A percentile compares a stretch with the other conserved stretches of the same genome.
These are phyloP conservation scores for Odocoileus virginianus DNA, from an alignment of 2,113 vertebrate species.

Conservation along the genomic window DNA sequence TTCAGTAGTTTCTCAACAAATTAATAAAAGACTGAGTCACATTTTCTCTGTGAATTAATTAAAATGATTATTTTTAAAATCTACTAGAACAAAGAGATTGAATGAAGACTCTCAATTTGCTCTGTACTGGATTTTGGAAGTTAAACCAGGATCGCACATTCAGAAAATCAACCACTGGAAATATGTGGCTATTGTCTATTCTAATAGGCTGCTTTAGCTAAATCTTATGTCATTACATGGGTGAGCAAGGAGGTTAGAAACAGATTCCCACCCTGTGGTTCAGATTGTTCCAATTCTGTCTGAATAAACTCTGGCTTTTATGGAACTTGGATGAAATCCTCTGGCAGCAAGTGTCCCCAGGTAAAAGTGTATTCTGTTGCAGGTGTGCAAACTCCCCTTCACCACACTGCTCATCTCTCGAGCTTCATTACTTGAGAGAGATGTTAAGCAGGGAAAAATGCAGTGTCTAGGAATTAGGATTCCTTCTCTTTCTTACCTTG, in stretches of 20 bases:
- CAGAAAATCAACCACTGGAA: too few relatives aligned
- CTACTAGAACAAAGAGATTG: constrained; percentile 41
- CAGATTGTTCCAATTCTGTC: too few relatives aligned
- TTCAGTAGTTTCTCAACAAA: constrained; percentile 46
- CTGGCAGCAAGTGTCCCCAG: constrained; percentile 48
- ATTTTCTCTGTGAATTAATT: constrained; percentile 69
- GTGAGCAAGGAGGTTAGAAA: too few relatives aligned
- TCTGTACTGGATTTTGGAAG: constrained; percentile 73
- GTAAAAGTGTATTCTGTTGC: neutral
- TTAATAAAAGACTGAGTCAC: constrained; percentile 40
- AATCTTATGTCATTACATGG: too few relatives aligned
- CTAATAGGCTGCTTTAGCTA: too few relatives aligned
- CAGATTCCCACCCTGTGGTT: constrained; percentile 36
- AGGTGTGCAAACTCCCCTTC: constrained; percentile 5
- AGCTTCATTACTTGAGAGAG: too few relatives aligned
- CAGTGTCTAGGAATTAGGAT: too few relatives aligned
- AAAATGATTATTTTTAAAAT: constrained; percentile 64
- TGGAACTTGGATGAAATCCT: constrained; percentile 60
- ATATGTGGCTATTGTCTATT: too few relatives aligned
- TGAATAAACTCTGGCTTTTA: constrained; percentile 28
- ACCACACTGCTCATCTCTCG: too few relatives aligned
- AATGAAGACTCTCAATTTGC: constrained; percentile 61
- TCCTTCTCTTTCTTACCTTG: neutral
- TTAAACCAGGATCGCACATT: too few relatives aligned
- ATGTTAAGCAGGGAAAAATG: rapidly evolving